Evolutionary conservation across 92 coral and sea anemone genomes (phyloP), one percentile per base, ranked within the genome.

Genomic region (Hydrozoanthus gracilis): DNA sequence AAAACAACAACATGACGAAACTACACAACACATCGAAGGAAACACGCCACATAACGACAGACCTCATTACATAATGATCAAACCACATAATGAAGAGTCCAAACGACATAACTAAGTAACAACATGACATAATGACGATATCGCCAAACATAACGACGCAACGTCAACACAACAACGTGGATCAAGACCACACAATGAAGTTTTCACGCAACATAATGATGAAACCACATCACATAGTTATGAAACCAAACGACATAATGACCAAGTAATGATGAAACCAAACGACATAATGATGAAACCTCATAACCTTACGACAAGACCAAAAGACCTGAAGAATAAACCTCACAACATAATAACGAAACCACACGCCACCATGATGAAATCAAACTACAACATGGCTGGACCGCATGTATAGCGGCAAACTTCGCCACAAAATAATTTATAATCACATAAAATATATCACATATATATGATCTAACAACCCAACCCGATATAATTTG

Each of bases 291-390:
- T 44, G 44, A 20, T 44, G 7, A 69, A 44, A 56, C 60, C 13
- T 7, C 80, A 75, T 5, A 14, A 75, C 80, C 56, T 75, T 6
- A 49, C 8, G 79, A 6, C 7, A 13, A 54, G 15, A 44, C 58
- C 58, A 15, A 55, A 75, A 5, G 39, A 68, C 73, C 47, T 75
- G 17, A 44, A 15, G 50, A 60, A 2, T 60, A 75, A 12, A 86
- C 83, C 82, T 15, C 44, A 75, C 18, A 55, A 86, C 88, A 27
- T 85, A 73, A 85, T 50, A 35, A 16, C 20, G 8, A 49, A 74
- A 85, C 88, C 82, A 74, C 88, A 85, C 54, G 8, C 73, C 88
- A 45, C 75, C 54, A 71, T 71, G 87, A 20, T 54, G 17, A 69
- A 60, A 52, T 44, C 76, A 16, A 67, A 67, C 44, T 35, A 4